phyloP scores from a whole-genome alignment of 2,113 vertebrate genomes.

The Mobula hypostoma region DNA sequence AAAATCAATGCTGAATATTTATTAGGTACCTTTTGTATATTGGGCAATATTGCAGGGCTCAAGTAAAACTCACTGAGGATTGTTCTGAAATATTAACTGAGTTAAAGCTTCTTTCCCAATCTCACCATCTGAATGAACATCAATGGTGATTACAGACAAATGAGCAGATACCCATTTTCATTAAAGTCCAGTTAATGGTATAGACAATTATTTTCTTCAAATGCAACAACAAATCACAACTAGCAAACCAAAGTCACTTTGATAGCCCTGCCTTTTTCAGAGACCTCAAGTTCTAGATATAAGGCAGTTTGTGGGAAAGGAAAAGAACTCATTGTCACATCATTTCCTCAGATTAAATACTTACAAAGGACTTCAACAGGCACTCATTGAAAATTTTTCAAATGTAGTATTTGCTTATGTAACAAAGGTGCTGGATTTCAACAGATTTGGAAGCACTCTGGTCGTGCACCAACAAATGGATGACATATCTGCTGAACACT shows the following conservation, averaged over 20 bases:
- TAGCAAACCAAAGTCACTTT: background rate
- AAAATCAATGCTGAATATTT: slow-evolving; percentile 37
- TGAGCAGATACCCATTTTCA: too few relatives aligned
- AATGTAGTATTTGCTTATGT: too few relatives aligned
- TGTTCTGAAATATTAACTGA: background rate
- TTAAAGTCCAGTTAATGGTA: background rate
- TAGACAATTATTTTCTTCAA: background rate
- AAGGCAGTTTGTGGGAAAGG: background rate
- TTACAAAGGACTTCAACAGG: background rate
- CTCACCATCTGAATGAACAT: background rate
- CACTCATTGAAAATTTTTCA: background rate
- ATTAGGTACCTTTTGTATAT: background rate
- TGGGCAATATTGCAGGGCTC: background rate
- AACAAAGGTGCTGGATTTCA: too few relatives aligned
- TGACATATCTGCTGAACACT: too few relatives aligned
- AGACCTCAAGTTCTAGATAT: background rate
- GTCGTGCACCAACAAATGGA: too few relatives aligned
- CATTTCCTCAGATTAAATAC: background rate
- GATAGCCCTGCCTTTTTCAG: background rate
- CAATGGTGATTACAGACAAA: background rate
- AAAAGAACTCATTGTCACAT: background rate
- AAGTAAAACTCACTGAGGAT: background rate
- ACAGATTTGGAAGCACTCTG: too few relatives aligned
- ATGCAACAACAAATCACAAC: background rate
- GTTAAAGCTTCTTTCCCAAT: background rate